Evolutionary conservation across 2,113 vertebrate genomes (phyloP).

Genomic region (Fregetta grallaria): DNA sequence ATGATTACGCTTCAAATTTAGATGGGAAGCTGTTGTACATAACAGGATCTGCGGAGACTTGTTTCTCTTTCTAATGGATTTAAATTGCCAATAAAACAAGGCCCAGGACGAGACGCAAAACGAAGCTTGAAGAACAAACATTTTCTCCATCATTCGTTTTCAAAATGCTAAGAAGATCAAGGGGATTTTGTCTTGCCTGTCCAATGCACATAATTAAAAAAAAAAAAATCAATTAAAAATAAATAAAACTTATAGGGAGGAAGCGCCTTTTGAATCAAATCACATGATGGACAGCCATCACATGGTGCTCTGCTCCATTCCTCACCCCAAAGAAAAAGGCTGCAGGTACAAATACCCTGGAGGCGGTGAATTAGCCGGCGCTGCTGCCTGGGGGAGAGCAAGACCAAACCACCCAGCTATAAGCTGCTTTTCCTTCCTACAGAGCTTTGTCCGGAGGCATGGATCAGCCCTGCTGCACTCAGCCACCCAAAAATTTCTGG

Average conservation of each 20-base stretch:
- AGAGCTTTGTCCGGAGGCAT: fast-evolving
- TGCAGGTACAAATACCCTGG: background rate
- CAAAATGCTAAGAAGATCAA: background rate
- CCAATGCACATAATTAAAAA: background rate
- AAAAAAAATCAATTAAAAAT: background rate
- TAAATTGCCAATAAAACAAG: background rate
- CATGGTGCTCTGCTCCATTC: background rate
- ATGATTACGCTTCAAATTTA: slow-evolving; percentile 32
- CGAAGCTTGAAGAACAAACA: background rate
- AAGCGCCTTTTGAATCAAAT: background rate
- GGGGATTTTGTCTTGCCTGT: background rate
- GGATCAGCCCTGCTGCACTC: background rate
- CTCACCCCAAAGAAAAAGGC: background rate
- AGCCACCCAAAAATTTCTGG: background rate
- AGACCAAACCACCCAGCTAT: background rate
- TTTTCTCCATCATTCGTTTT: background rate
- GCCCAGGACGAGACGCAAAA: background rate
- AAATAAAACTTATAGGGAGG: background rate
- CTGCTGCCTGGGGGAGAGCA: background rate
- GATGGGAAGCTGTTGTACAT: background rate
- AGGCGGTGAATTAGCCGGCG: fast-evolving
- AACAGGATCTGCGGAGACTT: background rate
- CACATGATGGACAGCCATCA: background rate
- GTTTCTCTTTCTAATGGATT: slow-evolving; percentile 29
- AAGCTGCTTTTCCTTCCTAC: background rate